These are phyloP conservation scores for Hylomyscus alleni DNA, from an alignment of 2,797 vertebrate species.

Conservation along the genomic window DNA sequence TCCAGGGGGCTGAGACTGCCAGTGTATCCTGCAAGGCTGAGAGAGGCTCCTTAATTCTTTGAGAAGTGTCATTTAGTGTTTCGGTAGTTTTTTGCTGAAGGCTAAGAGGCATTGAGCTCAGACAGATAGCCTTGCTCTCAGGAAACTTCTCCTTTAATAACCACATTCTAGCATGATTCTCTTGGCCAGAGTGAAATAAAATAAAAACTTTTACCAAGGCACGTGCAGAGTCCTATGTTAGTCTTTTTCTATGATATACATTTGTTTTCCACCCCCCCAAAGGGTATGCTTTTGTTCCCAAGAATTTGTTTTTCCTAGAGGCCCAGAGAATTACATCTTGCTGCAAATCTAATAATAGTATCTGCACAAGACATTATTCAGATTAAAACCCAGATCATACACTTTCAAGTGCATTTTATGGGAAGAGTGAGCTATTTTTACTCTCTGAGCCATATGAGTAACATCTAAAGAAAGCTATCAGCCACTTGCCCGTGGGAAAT, in stretches of 20 bases:
- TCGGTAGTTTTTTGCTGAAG: background rate
- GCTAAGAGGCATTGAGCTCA: background rate
- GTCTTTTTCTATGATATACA: background rate
- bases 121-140: background rate
- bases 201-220: background rate
- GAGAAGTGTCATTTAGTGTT: background rate
- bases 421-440: constrained; percentile 20
- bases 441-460: background rate
- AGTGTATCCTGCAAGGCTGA: too few species aligned
- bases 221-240: background rate
- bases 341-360: constrained; percentile 21
- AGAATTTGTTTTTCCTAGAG: constrained; percentile 53
- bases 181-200: background rate
- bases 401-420: constrained; percentile 25
- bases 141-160: constrained; percentile 33
- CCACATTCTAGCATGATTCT: constrained; percentile 9
- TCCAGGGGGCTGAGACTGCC: background rate
- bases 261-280: constrained; percentile 47
- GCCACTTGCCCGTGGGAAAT: constrained; percentile 19
- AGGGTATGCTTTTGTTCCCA: constrained; percentile 38
- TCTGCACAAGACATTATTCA: constrained; percentile 42
- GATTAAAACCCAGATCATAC: constrained; percentile 21
- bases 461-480: constrained; percentile 37
- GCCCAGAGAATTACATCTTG: constrained; percentile 35
- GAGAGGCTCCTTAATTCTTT: background rate